Percentiles rank a stretch among this genome's conserved stretches.
Evolutionary conservation across 2,888 invertebrate genomes (phyloP).

Genomic region (Noctua comes): DNA sequence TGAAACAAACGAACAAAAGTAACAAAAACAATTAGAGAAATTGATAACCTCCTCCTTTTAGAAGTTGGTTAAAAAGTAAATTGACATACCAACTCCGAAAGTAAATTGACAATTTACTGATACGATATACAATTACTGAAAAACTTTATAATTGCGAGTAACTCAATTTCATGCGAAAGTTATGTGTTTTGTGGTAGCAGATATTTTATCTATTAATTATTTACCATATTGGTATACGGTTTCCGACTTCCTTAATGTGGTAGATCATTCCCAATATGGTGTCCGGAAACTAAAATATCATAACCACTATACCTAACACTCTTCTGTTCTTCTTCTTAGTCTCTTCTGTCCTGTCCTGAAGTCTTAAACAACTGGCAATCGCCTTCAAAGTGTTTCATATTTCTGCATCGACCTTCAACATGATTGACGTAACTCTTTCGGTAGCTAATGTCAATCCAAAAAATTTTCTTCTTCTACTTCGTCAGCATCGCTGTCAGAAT

Average conservation of each 20-base stretch:
- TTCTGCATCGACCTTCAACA: background rate
- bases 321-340: background rate
- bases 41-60: background rate
- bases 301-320: background rate
- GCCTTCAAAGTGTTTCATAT: background rate
- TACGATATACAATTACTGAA: background rate
- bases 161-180: background rate
- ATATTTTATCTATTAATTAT: background rate
- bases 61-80: background rate
- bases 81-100: background rate
- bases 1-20: no score
- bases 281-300: background rate
- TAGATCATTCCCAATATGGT: background rate
- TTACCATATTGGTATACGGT: background rate
- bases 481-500: background rate
- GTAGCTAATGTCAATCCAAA: background rate
- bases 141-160: background rate
- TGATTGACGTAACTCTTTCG: background rate
- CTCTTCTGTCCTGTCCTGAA: background rate
- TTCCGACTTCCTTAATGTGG: background rate
- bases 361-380: background rate
- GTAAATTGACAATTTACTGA: background rate
- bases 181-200: background rate
- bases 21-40: background rate
- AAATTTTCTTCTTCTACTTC: background rate